Evolutionary conservation across 2,113 vertebrate genomes (phyloP), one percentile per base, ranked within the genome.

Genomic region (Tachycineta bicolor): DNA sequence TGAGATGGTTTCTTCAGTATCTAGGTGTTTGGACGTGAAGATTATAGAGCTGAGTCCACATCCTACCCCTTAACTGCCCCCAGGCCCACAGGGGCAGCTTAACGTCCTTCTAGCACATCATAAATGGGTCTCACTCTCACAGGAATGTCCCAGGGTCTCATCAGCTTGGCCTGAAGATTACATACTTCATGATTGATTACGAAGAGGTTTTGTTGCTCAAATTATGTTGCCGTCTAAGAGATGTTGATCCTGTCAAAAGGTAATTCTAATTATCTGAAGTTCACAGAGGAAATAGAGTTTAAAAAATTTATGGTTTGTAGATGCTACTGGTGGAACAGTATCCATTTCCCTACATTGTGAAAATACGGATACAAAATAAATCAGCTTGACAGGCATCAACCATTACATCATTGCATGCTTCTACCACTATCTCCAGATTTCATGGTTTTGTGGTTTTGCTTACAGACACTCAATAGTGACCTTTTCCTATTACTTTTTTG

Each of bases 111-210:
- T 84, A 70, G 26, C 5, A 22, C 6, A 63, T 59, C 53, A 41
- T 52, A 73, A 49, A 34, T 9, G 10, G 14, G 7, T 21, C 11
- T 70, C 5, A 50, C 0, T 0, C 33, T 85, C 44, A 33, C 10
- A 29, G 21, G 16, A 83, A 68, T 12, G 16, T 67, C 21, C 22
- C 46, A 59, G 4, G 7, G 2, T 58, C 50, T 93, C 34, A 33
- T 33, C 26, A 79, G 31, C 23, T 59, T 56, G 29, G 21, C 23
- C 21, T 69, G 33, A 90, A 56, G 14, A 22, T 70, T 74, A n/a
- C 21, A 12, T 33, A 31, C 22, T 84, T 94, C 33, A 34, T 31
- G 29, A 13, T 2, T 39, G 19, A 41, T 34, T 56, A 47, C 37
- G 17, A 91, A 64, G 17, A 37, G 15, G 10, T 69, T 76, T 73